Conservation (phyloP, 2,113 vertebrate genomes). For the Pelecanoides urinatrix region DNA sequence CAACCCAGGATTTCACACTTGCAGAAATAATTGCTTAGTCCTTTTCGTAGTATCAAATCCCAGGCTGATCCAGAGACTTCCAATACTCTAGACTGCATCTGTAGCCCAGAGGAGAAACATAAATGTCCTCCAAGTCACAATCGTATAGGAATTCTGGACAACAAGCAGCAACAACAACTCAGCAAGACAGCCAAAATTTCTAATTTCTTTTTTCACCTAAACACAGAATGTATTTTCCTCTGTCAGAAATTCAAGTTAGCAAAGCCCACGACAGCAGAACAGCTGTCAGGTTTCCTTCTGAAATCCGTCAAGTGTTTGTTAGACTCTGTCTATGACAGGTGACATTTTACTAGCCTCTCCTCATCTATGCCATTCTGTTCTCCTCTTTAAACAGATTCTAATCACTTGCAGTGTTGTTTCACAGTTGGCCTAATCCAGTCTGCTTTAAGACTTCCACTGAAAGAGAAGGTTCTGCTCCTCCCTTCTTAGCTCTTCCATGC, state of each 20-base stretch:
- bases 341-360: not conserved
- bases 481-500: not conserved
- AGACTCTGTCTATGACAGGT: not conserved
- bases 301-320: not conserved
- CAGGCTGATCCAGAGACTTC: not conserved
- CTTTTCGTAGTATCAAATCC: not conserved
- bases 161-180: not conserved
- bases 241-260: not conserved
- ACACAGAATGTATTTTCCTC: not conserved
- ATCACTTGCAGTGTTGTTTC: not conserved
- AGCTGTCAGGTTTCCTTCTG: constrained; percentile 14
- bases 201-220: not conserved
- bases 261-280: not conserved
- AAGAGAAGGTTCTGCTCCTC: not conserved
- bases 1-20: not conserved
- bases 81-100: not conserved
- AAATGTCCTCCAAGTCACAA: not conserved
- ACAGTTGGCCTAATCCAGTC: not conserved
- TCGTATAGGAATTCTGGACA: not conserved
- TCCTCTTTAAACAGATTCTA: not conserved
- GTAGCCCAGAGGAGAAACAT: not conserved
- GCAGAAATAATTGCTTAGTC: not conserved
- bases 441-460: not conserved
- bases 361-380: not conserved
- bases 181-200: not conserved